Conservation (phyloP, 2,113 vertebrate species). For the Tauraco erythrolophus region DNA sequence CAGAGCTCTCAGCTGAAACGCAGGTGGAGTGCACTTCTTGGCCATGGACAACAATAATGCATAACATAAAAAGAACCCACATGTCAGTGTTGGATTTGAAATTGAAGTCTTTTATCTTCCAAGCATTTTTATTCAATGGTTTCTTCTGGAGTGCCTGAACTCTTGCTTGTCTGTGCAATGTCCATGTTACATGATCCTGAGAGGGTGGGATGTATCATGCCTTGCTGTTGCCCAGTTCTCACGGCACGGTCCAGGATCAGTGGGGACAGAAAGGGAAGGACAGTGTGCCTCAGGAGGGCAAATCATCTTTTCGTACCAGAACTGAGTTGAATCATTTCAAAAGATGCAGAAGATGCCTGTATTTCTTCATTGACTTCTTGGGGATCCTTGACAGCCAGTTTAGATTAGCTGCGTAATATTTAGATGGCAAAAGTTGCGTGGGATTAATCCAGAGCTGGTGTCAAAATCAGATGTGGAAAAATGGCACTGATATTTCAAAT, state of each 20-base stretch:
- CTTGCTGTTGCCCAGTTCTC: neutral
- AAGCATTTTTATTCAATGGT: neutral
- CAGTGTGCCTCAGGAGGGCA: neutral
- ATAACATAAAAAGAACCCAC: neutral
- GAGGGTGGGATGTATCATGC: neutral
- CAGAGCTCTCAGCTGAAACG: neutral
- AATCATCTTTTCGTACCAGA: fast-evolving
- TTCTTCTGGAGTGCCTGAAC: neutral
- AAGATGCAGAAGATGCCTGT: neutral
- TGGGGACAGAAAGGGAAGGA: neutral
- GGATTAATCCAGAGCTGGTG: neutral
- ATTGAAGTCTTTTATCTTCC: neutral
- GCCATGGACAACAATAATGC: neutral
- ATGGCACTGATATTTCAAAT: neutral
- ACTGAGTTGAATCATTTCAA: neutral
- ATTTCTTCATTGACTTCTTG: neutral
- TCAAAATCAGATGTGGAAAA: neutral
- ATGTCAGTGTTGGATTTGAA: neutral
- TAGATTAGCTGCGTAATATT: neutral
- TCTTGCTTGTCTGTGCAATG: neutral
- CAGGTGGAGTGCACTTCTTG: neutral
- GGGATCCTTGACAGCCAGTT: neutral
- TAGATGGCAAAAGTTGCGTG: neutral
- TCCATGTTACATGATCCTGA: fast-evolving
- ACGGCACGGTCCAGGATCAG: neutral